phyloP scores from a whole-genome alignment of 2,888 invertebrate genomes.

The Oxystoma pomonae region DNA sequence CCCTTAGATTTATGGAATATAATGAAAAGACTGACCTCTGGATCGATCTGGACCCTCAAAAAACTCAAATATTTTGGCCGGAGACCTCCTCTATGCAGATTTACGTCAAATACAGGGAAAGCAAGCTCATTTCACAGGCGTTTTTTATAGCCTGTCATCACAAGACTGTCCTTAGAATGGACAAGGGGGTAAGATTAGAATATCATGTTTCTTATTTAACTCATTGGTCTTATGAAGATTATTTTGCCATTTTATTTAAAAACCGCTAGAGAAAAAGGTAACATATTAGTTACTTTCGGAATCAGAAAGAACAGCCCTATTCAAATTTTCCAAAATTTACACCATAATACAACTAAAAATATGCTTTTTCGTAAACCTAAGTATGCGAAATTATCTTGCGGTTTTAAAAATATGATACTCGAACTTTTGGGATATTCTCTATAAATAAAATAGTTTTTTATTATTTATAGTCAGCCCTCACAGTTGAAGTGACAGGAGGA shows the following conservation, averaged over 20 bases:
- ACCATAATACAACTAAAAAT: too few species aligned
- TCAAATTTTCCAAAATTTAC: too few species aligned
- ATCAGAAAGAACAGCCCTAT: too few species aligned
- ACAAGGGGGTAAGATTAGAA: constrained; percentile 69
- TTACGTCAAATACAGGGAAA: constrained; percentile 75
- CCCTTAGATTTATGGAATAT: constrained; percentile 74
- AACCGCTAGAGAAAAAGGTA: too few species aligned
- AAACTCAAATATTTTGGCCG: constrained; percentile 77
- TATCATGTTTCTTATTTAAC: not conserved
- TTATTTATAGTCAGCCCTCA: constrained; percentile 59
- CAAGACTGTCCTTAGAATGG: constrained; percentile 75
- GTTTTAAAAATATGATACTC: too few species aligned
- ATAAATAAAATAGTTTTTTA: too few species aligned
- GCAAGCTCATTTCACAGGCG: constrained; percentile 70
- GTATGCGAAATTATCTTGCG: too few species aligned
- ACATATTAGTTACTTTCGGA: too few species aligned
- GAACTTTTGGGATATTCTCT: too few species aligned
- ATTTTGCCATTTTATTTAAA: too few species aligned
- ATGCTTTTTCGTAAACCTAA: too few species aligned
- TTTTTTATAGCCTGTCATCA: constrained; percentile 68
- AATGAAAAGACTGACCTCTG: constrained; percentile 81
- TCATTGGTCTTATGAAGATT: too few species aligned
- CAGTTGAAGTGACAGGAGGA: constrained; percentile 70
- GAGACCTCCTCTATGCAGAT: constrained; percentile 76
- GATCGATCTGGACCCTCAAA: constrained; percentile 68